Base-by-base conservation (phyloP, 1,140 invertebrate genomes). In the Drosophila tani region DNA sequence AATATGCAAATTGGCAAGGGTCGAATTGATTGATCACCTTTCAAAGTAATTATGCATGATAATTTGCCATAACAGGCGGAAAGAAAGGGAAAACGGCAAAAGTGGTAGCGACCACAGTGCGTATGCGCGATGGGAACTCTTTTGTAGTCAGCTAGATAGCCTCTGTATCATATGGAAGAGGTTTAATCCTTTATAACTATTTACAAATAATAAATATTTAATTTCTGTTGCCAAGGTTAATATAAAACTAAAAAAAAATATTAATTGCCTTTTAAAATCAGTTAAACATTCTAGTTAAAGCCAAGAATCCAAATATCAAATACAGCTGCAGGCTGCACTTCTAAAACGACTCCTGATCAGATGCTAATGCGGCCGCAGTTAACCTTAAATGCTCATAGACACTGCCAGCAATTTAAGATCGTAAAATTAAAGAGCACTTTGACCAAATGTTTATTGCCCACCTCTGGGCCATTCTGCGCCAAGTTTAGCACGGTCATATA, bases 1-100 rank as follows among this genome's bases (percentile, higher is more conserved):
- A 84, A 81, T 81, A 85, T 85, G 82, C 74, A 82, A 85, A 85
- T 86, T 70, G 75, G 50, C 78, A 87, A 81, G 85, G 80, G 74
- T 81, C 76, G 73, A 63, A 86, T 84, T 90, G 87, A 88, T 88
- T 73, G 81, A 84, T 78, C 64, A 45, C 50, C 58, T 63, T 45
- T 51, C 62, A 75, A 69, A 81, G 62, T 64, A 75, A 88, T 90
- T 84, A 87, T 79, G 64, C 81, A 75, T 68, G 47, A 58, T 79
- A 82, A 87, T 68, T 79, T 60, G 11, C 38, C 38, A 15, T 6
- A 73, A 43, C 7, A 50, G 21, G 38, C 38, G 38, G 49, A 57
- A 6, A 27, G 17, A 47, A 63, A 46, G 17, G n/a, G 11, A n/a
- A 17, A 50, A 17, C 35, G 5, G 35, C n/a, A 27, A 38, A 50